phyloP scores from a whole-genome alignment of 2,797 vertebrate genomes.

The Poeciliopsis paucimaculata region DNA sequence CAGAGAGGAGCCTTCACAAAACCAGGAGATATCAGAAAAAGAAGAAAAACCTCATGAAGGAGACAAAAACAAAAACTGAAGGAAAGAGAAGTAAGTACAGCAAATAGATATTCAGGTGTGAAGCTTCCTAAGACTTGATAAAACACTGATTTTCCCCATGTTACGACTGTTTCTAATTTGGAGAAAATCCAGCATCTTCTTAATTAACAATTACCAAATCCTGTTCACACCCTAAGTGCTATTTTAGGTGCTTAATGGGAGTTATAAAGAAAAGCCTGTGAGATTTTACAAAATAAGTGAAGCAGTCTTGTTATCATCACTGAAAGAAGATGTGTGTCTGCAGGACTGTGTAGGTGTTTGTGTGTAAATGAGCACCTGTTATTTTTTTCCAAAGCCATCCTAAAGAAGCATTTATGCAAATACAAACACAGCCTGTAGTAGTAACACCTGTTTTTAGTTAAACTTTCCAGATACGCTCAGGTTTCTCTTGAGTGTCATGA shows the following conservation, averaged over 20 bases:
- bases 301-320: constrained; percentile 38
- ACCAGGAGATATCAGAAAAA: constrained; percentile 2
- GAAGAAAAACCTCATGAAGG: constrained; percentile 5
- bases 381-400: constrained; percentile 7
- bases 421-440: background rate
- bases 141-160: constrained; percentile 41
- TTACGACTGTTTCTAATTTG: constrained; percentile 54
- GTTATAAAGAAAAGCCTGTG: constrained; percentile 36
- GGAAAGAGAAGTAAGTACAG: constrained; percentile 30
- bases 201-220: constrained; percentile 58
- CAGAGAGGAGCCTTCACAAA: background rate
- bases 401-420: constrained; percentile 9
- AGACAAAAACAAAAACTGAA: constrained; percentile 6
- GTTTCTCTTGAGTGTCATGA: background rate
- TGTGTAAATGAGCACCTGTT: constrained; percentile 22
- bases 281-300: constrained; percentile 40
- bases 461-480: background rate
- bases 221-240: constrained; percentile 44
- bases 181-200: constrained; percentile 43
- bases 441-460: background rate
- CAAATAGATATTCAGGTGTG: constrained; percentile 24
- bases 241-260: constrained; percentile 46
- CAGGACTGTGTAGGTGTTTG: background rate
- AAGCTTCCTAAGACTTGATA: constrained; percentile 29
- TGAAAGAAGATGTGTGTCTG: constrained; percentile 20